A percentile compares a stretch with the other conserved stretches of the same genome.
phyloP scores from a whole-genome alignment of 2,113 vertebrate genomes.

The Perccottus glenii region DNA sequence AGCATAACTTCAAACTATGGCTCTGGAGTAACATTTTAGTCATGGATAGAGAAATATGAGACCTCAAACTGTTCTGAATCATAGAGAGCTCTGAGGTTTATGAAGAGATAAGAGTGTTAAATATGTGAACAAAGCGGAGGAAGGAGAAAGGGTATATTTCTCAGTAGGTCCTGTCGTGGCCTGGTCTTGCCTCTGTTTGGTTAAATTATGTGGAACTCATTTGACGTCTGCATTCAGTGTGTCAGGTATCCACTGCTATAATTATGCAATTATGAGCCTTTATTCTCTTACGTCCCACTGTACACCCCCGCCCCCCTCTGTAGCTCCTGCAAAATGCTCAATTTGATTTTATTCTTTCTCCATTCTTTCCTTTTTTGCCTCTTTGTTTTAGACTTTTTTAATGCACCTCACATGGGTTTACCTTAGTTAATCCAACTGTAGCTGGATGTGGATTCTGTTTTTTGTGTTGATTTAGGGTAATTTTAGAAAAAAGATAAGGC shows the following conservation, averaged over 20 bases:
- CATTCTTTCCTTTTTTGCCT: conserved; percentile 35
- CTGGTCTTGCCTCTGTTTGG: conserved; percentile 79
- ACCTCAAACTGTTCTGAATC: conserved; percentile 4
- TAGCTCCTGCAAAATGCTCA: conserved; percentile 54
- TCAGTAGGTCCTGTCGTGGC: conserved; percentile 56
- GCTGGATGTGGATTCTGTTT: too few relatives aligned
- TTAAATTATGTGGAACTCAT: conserved; percentile 84
- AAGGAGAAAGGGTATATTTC: conserved; percentile 44
- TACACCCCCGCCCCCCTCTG: conserved; percentile 44
- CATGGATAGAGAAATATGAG: conserved; percentile 2
- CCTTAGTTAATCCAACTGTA: conserved; percentile 3
- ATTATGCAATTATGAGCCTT: conserved; percentile 84
- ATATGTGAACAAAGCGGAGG: conserved; percentile 21
- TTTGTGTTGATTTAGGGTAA: too few relatives aligned
- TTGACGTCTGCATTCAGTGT: conserved; percentile 80
- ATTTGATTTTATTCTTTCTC: conserved; percentile 41
- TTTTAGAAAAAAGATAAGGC: too few relatives aligned
- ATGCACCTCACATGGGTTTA: not conserved
- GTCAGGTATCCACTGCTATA: conserved; percentile 82
- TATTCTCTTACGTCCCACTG: conserved; percentile 71
- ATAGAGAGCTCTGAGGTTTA: conserved; percentile 6
- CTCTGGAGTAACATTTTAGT: not conserved
- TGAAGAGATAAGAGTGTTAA: conserved; percentile 11
- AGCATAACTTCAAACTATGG: not conserved
- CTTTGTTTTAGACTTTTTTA: conserved; percentile 16